Evolutionary conservation across 2,797 vertebrate species (phyloP), one percentile per base, ranked within the genome.

Genomic region (Schizopygopsis malacanthus): DNA sequence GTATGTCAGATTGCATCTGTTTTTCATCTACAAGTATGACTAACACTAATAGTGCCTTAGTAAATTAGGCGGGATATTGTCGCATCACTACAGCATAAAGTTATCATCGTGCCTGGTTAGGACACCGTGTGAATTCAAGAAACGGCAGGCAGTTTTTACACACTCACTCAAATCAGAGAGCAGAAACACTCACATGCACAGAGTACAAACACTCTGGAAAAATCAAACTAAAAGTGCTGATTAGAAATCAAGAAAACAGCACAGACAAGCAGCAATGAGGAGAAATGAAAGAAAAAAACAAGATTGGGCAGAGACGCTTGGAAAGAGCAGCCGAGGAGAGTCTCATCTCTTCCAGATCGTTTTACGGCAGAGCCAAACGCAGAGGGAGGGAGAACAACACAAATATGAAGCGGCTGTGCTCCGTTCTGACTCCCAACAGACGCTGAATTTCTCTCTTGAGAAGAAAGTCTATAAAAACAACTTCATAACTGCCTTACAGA

Each of bases 341-440:
- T 15, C 83, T 79, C 75, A 47, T 85, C 83, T 77, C 82, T 84
- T 84, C 82, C 82, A 84, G 82, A 84, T 79, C 83, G 13, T 45
- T 84, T 67, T 43, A 77, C 50, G 12, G 65, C 11, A 11, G 12
- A 78, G 81, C 86, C 78, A 87, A 84, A 82, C 28, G 15, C 59
- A 33, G 72, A 56, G 79, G 71, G 75, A 85, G 61, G 43, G 85
- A 79, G 37, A 82, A 65, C 6, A 63, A 85, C 79, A 75, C 87
- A 86, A 81, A 82, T 84, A 82, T 54, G 73, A 75, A 88, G 73
- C 72, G 78, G 71, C 78, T 79, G 72, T 82, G 78, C 70, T 77
- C 61, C 75, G 18, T 69, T 84, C 61, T 41, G 61, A 70, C 61
- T 84, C 61, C 70, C 33, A 43, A 56, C 52, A 79, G 47, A 69